Evolutionary conservation across 2,797 vertebrate genomes (phyloP), one percentile per base, ranked within the genome.

Genomic region (Tympanoctomys barrerae): DNA sequence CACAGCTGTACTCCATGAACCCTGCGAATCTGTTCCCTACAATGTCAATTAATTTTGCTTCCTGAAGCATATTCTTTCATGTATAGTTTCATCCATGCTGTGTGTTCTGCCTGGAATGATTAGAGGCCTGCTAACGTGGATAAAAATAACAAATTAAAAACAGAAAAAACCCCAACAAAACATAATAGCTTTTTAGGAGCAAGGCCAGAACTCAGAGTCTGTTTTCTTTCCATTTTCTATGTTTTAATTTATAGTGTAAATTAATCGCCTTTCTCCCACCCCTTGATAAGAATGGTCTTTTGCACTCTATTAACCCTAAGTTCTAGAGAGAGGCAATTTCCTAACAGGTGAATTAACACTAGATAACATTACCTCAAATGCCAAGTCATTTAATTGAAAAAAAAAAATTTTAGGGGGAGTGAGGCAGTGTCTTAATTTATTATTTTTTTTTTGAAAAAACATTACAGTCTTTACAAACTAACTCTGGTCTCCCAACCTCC

Each of bases 321-420:
- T 98, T 98, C 97, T 97, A 97, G 97, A 97, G 97, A 98, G 97
- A 98, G 97, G 98, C 97, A 98, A 98, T 98, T 98, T 98, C 95
- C 98, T 97, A 98, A 98, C 98, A 98, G 97, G 98, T 98, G 97
- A 98, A 98, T 98, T 98, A 98, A 97, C 97, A 97, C 96, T 98
- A 98, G 98, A 98, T 98, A 98, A 97, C 98, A 98, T 98, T 98
- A 98, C 97, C 97, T 98, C 98, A 98, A 98, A 98, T 98, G 98
- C 98, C 98, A 98, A 98, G 98, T 98, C 98, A 98, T 99, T 98
- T 98, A 98, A 98, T 98, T 98, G 98, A 98, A 98, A 98, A 97
- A 98, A 97, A 94, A 96, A 97, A 94, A 16, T 96, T 97, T 98
- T 98, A 96, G 83, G 94, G 70, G 64, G 86, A 91, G 81, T 83